Evolutionary conservation across 1,140 invertebrate species (phyloP), one percentile per base, ranked within the genome.

Genomic region (Drosophila bifasciata): DNA sequence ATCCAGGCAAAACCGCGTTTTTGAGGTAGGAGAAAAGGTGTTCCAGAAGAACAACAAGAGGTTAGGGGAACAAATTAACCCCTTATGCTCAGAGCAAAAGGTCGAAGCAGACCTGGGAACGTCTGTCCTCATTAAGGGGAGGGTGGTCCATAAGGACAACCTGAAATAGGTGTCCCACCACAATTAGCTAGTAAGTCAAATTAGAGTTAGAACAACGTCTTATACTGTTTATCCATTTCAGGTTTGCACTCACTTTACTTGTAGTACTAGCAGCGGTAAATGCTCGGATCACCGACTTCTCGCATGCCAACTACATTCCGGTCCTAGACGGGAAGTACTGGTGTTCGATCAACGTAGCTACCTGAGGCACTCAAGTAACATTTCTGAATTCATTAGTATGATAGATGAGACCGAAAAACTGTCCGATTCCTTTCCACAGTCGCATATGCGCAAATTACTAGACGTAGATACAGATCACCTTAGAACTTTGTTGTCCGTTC

Each of bases 11-110:
- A 50, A 41, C 46, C 17, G 46, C 21, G 39, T 60, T 50, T 43
- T 60, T 39, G 57, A 60, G 46, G 57, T 60, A 60, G 57, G 46
- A 43, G 45, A 60, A 49, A 48, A 58, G 28, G 57, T 60, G 32
- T 36, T 28, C 41, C 40, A 36, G 23, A 53, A 62, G 50, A 52
- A 56, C 23, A 56, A 56, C 25, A 56, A 32, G 53, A 28, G 25
- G 25, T 49, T 74, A 39, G 45, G 56, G n/a, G 8, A 69, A 74
- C 19, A 76, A 70, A 49, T 44, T 76, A 1, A 50, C 49, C 32
- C 60, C 3, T 28, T 70, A 13, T 70, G 23, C 15, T 7, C 41
- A 5, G 60, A 76, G 9, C 49, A 48, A 28, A 5, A 5, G 9
- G 23, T 76, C 5, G 1, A 76, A 39, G 60, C 55, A 17, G 67